Conservation (phyloP, 92 coral and sea anemone genomes). For the Chrysogorgia sp. region DNA sequence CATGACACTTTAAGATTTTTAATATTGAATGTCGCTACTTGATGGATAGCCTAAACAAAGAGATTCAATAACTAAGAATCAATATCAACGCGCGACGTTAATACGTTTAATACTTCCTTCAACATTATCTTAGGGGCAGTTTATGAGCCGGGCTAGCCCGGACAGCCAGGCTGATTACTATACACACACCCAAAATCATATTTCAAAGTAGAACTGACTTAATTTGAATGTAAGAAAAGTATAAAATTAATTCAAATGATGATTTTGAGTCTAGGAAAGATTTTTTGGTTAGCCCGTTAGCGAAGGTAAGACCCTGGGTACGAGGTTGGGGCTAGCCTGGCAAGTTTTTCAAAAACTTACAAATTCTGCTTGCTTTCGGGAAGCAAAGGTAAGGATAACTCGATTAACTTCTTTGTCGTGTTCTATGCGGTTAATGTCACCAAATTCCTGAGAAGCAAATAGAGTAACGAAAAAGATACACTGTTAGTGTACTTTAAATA, state of each 20-base stretch:
- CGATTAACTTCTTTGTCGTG: conserved; percentile 66
- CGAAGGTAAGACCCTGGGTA: too few species aligned
- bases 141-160: too few species aligned
- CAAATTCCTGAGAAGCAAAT: conserved; percentile 92
- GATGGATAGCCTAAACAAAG: conserved; percentile 76
- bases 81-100: neutral
- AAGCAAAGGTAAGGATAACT: conserved; percentile 74
- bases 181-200: too few species aligned
- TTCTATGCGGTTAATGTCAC: conserved; percentile 89
- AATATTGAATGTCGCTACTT: conserved; percentile 77
- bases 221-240: neutral
- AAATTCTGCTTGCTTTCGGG: conserved; percentile 95
- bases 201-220: too few species aligned
- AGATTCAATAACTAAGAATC: neutral
- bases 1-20: conserved; percentile 78
- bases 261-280: neutral
- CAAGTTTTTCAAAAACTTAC: conserved; percentile 66
- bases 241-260: too few species aligned
- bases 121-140: too few species aligned
- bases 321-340: too few species aligned
- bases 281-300: neutral
- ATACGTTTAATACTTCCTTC: neutral
- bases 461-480: too few species aligned
- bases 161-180: too few species aligned
- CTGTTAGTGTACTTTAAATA: neutral